phyloP scores from a whole-genome alignment of 1,140 invertebrate species.

The Ylistrum balloti region DNA sequence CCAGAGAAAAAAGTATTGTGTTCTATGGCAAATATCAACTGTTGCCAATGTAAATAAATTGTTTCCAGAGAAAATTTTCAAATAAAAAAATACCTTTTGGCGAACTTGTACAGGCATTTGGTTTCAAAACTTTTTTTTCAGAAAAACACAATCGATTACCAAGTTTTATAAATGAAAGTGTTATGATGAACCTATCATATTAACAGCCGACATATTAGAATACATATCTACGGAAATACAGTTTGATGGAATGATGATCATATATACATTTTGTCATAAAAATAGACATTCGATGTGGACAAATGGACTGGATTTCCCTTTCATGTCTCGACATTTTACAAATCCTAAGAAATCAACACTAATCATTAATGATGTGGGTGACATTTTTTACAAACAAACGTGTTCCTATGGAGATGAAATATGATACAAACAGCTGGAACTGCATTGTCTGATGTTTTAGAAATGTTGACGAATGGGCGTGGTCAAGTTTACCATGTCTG shows the following conservation, averaged over 20 bases:
- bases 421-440: constrained; percentile 21
- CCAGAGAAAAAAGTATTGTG: background rate
- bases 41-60: background rate
- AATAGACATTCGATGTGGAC: constrained; percentile 30
- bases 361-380: background rate
- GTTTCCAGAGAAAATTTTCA: no score
- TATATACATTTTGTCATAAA: constrained; percentile 12
- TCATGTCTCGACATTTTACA: constrained; percentile 11
- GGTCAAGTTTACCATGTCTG: background rate
- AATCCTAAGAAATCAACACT: constrained; percentile 8
- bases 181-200: no score
- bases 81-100: background rate
- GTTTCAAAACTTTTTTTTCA: no score
- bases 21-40: background rate
- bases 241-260: constrained; percentile 12
- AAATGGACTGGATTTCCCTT: constrained; percentile 24
- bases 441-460: background rate
- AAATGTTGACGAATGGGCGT: background rate
- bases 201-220: background rate
- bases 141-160: no score
- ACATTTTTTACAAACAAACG: constrained; percentile 9
- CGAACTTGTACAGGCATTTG: background rate
- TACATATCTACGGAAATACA: background rate
- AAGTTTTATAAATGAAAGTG: no score
- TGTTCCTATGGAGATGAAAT: constrained; percentile 12